phyloP scores from a whole-genome alignment of 2,888 invertebrate species.

The Cryptophagus acutangulus region DNA sequence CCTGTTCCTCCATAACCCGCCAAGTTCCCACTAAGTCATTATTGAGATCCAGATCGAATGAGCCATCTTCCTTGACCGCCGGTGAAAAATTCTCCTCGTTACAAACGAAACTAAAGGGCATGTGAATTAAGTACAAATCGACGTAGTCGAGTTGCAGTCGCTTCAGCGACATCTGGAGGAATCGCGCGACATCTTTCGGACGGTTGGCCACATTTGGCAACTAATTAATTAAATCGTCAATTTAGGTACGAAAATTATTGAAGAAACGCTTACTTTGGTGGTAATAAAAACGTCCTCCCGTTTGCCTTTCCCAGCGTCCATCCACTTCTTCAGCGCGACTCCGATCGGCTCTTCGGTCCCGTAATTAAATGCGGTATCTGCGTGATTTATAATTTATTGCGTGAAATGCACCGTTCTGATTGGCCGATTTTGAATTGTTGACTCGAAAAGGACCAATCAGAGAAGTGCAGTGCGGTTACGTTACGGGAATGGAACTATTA shows the following conservation, averaged over 20 bases:
- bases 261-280: conserved; percentile 75
- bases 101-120: conserved; percentile 63
- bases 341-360: conserved; percentile 74
- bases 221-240: conserved; percentile 42
- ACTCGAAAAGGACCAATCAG: too few species aligned
- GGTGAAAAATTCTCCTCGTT: conserved; percentile 55
- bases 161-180: conserved; percentile 59
- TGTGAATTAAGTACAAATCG: conserved; percentile 74
- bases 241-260: neutral
- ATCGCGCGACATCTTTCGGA: conserved; percentile 61
- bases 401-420: too few species aligned
- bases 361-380: conserved; percentile 76
- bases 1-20: conserved; percentile 68
- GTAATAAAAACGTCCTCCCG: conserved; percentile 73
- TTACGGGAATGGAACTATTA: neutral
- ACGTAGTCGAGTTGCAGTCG: conserved; percentile 64
- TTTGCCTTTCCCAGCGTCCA: conserved; percentile 57
- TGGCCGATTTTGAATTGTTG: too few species aligned
- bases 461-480: too few species aligned
- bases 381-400: neutral
- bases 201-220: conserved; percentile 67
- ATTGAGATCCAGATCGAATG: conserved; percentile 55
- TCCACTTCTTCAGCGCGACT: conserved; percentile 61
- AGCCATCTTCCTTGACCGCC: conserved; percentile 55
- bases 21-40: conserved; percentile 66